Conservation (phyloP, 2,888 invertebrate genomes). For the Drosophila infuscata region DNA sequence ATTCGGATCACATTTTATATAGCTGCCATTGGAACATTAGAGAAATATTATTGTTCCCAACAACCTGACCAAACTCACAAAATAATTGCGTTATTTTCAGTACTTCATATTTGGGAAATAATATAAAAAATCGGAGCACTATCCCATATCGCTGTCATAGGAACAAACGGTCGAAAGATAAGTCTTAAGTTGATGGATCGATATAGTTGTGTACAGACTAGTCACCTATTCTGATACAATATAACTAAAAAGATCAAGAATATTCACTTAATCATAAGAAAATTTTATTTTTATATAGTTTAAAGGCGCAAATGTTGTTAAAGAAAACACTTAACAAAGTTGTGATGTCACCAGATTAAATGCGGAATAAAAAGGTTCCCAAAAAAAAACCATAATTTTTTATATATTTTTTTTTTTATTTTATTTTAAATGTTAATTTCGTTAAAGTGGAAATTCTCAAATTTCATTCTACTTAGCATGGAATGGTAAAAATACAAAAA, state of each 20-base stretch:
- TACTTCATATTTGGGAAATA: too few species aligned
- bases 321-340: not conserved
- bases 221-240: not conserved
- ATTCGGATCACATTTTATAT: too few species aligned
- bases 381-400: not conserved
- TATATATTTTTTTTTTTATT: not conserved
- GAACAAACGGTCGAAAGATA: not conserved
- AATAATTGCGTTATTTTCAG: too few species aligned
- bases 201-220: not conserved
- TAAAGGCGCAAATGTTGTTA: not conserved
- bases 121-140: too few species aligned
- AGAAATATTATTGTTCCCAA: too few species aligned
- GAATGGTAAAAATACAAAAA: not conserved
- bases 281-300: not conserved
- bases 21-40: too few species aligned
- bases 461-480: not conserved
- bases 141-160: too few species aligned
- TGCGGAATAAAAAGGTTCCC: not conserved
- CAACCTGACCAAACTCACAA: too few species aligned
- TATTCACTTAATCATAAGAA: too few species aligned
- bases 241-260: not conserved
- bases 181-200: not conserved
- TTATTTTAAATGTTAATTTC: not conserved
- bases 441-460: not conserved
- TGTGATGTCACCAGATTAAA: not conserved